Conservation (phyloP, 2,888 invertebrate genomes). For the Erynnis tages region DNA sequence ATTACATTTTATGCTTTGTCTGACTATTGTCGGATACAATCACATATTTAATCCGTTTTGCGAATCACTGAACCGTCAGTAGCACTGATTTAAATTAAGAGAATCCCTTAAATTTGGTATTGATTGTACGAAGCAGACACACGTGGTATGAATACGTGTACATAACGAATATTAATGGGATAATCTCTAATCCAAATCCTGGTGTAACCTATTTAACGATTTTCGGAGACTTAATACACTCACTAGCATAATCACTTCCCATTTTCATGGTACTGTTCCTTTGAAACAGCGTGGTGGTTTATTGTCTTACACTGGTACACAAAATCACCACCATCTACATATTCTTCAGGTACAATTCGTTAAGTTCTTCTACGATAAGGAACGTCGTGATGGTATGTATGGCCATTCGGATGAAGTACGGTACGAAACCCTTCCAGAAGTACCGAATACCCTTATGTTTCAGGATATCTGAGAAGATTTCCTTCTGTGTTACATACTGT, state of each 20-base stretch:
- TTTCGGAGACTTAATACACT: no score
- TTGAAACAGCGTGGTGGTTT: no score
- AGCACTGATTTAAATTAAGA: not conserved
- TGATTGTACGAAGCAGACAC: no score
- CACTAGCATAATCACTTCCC: no score
- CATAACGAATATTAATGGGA: no score
- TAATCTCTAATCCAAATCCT: no score
- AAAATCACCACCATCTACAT: no score
- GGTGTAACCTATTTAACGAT: no score
- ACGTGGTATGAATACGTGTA: no score
- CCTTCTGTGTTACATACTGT: slow-evolving; percentile 54
- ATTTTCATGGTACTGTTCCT: no score
- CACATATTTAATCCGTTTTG: slow-evolving; percentile 54
- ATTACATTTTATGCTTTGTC: slow-evolving; percentile 31
- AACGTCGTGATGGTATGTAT: slow-evolving; percentile 97
- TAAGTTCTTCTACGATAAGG: slow-evolving; percentile 94
- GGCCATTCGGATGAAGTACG: slow-evolving; percentile 95
- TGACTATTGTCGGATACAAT: slow-evolving; percentile 22
- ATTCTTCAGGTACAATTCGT: slow-evolving; percentile 85
- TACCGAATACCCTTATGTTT: slow-evolving; percentile 91
- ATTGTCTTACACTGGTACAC: no score
- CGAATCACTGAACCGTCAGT: slow-evolving; percentile 26
- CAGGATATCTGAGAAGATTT: slow-evolving; percentile 88
- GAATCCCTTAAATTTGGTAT: slow-evolving; percentile 1
- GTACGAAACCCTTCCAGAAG: slow-evolving; percentile 97